Percentiles rank a stretch among this genome's conserved stretches.
phyloP scores from a whole-genome alignment of 2,113 vertebrate genomes.

The Lophura nycthemera region DNA sequence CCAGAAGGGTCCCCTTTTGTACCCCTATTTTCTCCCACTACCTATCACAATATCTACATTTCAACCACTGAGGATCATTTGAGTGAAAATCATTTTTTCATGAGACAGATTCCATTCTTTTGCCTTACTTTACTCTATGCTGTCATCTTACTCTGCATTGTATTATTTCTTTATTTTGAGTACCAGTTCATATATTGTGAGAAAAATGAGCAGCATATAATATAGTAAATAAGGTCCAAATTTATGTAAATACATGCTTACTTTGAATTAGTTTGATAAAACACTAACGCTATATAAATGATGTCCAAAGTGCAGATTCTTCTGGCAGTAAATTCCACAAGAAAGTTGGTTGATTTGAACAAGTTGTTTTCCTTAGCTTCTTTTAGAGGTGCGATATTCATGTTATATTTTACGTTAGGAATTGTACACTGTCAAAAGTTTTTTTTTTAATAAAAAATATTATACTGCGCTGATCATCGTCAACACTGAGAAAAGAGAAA shows the following conservation, averaged over 20 bases:
- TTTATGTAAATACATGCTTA: background rate
- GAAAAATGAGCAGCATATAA: background rate
- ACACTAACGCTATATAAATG: background rate
- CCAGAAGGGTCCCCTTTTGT: background rate
- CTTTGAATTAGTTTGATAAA: background rate
- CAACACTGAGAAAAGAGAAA: background rate
- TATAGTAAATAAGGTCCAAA: background rate
- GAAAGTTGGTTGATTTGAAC: background rate
- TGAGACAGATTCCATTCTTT: background rate
- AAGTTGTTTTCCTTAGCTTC: background rate
- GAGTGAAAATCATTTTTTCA: background rate
- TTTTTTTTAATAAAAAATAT: background rate
- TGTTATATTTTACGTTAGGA: background rate
- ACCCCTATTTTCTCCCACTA: rapidly evolving
- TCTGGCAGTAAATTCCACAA: background rate
- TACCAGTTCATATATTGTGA: background rate
- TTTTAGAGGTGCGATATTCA: background rate
- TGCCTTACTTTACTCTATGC: background rate
- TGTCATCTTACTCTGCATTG: background rate
- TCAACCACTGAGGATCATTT: background rate
- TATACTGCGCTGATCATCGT: background rate
- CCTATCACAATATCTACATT: background rate
- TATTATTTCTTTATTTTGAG: background rate
- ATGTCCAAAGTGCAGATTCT: background rate
- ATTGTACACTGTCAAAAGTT: background rate